Base-by-base conservation (phyloP, 2,888 invertebrate species). In the Encarsia formosa region DNA sequence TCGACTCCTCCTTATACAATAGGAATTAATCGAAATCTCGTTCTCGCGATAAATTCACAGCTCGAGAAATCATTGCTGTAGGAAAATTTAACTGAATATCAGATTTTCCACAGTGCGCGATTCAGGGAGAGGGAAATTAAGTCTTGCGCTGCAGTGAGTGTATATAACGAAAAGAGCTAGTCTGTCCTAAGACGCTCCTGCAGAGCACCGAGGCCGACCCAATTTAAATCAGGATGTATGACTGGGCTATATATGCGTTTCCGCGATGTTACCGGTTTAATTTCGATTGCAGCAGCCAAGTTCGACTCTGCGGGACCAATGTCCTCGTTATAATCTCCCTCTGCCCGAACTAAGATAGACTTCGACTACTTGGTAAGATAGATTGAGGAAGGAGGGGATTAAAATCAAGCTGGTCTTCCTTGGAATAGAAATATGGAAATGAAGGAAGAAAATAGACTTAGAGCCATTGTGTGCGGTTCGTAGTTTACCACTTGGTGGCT, bases 151-250 rank as follows among this genome's bases (percentile, higher is more conserved):
- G 32, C 4, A 13, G 23, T 43, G 22, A 20, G 22, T 20, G 24
- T 39, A 35, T n/a, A n/a, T 31, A 23, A 39, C 15, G 42, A 24
- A 39, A 51, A 32, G 43, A 18, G 44, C 41, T n/a, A 37, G 22
- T 9, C 15, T 11, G 39, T 41, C 22, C 19, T 41, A 23, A 19
- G 47, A 41, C 26, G 34, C 5, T 32, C 11, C n/a, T 8, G 29
- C 35, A 35, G 46, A 37, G 18, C 45, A 47, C 52, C 51, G 19
- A 46, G 43, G 54, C 54, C 63, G 61, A 66, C 62, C 65, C 63
- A 65, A 66, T 69, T 69, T 65, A 64, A 68, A 65, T 67, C 63
- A 63, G 61, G 61, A 65, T 64, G 60, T 66, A 65, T 63, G 61
- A 62, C 56, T 58, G 51, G 60, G 58, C 49, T 60, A 60, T n/a